Evolutionary conservation across 2,797 vertebrate species (phyloP), one percentile per base, ranked within the genome.

Genomic region (Podarcis siculus): DNA sequence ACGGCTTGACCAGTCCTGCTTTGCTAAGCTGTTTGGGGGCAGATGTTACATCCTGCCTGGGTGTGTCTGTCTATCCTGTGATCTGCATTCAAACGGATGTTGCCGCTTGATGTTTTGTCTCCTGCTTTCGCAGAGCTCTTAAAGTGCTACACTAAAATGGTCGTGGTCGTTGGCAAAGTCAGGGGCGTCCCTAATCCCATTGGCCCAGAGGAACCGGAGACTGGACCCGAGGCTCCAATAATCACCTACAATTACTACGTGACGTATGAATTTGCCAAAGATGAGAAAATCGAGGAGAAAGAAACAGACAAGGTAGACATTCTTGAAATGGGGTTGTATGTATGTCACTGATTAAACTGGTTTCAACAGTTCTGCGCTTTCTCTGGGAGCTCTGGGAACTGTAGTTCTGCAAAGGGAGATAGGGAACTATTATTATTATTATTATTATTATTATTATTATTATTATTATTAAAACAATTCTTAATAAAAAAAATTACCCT

Each of bases 211-310:
- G 96, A 96, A 73, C 89, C 86, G 0, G 95, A 97, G 5, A 89
- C 78, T 0, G 61, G 80, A 19, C 84, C 95, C 0, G 90, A 97
- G 19, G 97, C 96, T 37, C 97, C 97, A 0, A 32, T 97, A 0
- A 49, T 97, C 93, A 93, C 93, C 69, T 97, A 96, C 95, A 96
- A 81, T 91, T 98, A 98, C 91, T 96, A 87, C 0, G 96, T 98
- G 89, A 97, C 93, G 0, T 99, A 98, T 0, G 94, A 97, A n/a
- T 98, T 98, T 75, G 81, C 85, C 5, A 76, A 42, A 21, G 88
- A 83, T 2, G 87, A 89, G 67, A 81, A 17, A n/a, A 23, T 23
- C 2, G 37, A 27, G n/a, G 92, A 95, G 12, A 94, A 90, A 1
- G 91, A 95, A 13, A 87, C 90, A 0, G 5, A 0, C 0, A 1